Evolutionary conservation across 2,797 vertebrate genomes (phyloP).

Genomic region (Phyllotis vaccarum): DNA sequence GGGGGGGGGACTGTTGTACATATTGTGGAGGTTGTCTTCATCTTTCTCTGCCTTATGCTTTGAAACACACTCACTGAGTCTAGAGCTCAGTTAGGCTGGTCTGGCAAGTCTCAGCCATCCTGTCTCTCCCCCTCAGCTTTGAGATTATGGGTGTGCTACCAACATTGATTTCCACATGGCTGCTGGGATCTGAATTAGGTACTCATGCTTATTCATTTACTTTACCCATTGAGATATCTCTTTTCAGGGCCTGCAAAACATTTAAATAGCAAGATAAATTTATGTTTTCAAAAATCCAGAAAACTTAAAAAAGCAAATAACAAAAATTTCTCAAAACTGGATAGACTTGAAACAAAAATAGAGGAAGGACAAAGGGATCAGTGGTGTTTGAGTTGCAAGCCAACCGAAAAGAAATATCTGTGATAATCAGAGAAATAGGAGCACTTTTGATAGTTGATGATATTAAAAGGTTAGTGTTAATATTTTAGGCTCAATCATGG

Average conservation of each 20-base stretch:
- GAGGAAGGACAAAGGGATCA: neutral
- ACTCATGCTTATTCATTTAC: neutral
- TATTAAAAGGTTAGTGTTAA: neutral
- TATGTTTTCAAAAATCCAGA: neutral
- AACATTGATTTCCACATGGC: neutral
- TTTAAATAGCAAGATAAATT: constrained; percentile 22
- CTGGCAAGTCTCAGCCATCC: neutral
- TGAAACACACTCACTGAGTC: neutral
- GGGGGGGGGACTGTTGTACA: too few species aligned
- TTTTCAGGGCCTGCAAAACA: neutral
- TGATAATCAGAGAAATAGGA: neutral
- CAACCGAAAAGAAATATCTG: constrained; percentile 7
- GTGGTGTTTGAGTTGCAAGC: neutral
- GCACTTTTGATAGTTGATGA: neutral
- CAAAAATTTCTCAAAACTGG: neutral
- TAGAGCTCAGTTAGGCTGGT: neutral
- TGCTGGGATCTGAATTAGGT: neutral
- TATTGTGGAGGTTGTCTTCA: too few species aligned
- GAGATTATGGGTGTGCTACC: neutral
- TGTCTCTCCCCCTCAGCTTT: neutral
- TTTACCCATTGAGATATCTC: neutral
- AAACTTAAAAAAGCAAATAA: neutral
- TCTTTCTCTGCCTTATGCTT: neutral
- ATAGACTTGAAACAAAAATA: neutral
- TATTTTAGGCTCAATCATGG: neutral